Conservation (phyloP, 2,113 vertebrate species). For the Sceloporus tristichus region DNA sequence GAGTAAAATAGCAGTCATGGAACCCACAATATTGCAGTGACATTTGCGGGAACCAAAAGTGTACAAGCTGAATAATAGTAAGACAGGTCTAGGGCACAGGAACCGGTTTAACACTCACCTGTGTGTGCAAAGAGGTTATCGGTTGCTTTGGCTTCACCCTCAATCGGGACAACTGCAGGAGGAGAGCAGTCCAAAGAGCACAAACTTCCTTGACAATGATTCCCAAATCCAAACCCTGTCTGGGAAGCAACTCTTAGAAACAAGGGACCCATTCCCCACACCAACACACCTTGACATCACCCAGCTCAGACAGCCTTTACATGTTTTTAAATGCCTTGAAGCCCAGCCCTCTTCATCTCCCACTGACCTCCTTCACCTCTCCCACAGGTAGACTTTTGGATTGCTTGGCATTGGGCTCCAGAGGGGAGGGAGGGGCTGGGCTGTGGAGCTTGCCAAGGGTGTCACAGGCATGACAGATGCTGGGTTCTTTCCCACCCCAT, state of each 20-base stretch:
- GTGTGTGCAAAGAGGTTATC: constrained; percentile 15
- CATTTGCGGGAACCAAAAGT: not conserved
- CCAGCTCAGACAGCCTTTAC: not conserved
- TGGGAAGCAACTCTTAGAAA: not conserved
- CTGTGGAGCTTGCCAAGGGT: not conserved
- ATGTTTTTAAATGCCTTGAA: constrained; percentile 23
- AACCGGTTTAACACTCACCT: constrained; percentile 29
- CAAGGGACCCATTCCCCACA: not conserved
- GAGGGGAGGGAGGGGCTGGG: not conserved
- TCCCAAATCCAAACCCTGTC: constrained; percentile 14
- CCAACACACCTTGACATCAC: no score
- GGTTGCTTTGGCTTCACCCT: not conserved
- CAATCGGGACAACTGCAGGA: not conserved
- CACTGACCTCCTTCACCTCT: constrained; percentile 25
- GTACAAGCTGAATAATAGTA: not conserved
- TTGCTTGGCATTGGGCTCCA: constrained; percentile 6
- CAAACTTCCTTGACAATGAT: not conserved
- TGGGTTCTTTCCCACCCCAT: not conserved
- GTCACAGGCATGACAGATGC: not conserved
- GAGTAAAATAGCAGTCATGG: not conserved
- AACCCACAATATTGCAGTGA: not conserved
- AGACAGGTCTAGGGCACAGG: not conserved
- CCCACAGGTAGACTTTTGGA: constrained; percentile 11
- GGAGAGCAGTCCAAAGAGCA: not conserved
- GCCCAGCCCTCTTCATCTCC: not conserved